A percentile compares a stretch with the other conserved stretches of the same genome.
Evolutionary conservation across 1,140 invertebrate species (phyloP).

Genomic region (Solenopsis invicta): DNA sequence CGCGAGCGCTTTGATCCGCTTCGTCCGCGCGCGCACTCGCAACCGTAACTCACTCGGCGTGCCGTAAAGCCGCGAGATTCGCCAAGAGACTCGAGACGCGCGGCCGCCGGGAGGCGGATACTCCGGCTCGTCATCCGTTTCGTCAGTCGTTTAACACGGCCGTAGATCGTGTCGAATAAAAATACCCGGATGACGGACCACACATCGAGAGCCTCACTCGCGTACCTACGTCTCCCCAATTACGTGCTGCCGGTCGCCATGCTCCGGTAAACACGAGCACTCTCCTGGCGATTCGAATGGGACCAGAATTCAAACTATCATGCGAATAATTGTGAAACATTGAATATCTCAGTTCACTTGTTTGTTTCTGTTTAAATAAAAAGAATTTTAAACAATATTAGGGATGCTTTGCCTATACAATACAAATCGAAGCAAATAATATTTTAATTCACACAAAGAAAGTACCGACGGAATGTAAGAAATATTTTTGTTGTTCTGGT

Average conservation of each 20-base stretch:
- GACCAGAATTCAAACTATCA: not conserved
- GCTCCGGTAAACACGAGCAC: not conserved
- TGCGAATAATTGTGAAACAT: not conserved
- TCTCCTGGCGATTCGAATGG: not conserved
- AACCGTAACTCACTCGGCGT: slow-evolving; percentile 73
- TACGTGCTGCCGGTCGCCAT: not conserved
- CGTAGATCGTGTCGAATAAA: slow-evolving; percentile 84
- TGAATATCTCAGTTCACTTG: not conserved
- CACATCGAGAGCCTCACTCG: slow-evolving; percentile 73
- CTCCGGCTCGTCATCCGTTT: slow-evolving; percentile 82
- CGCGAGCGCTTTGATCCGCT: slow-evolving; percentile 72
- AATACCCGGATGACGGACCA: slow-evolving; percentile 82
- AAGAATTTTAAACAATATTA: too few relatives aligned
- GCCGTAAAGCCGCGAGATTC: slow-evolving; percentile 65
- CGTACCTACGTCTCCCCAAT: slow-evolving; percentile 31
- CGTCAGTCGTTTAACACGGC: slow-evolving; percentile 85
- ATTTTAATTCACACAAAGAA: too few relatives aligned
- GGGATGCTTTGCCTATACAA: too few relatives aligned
- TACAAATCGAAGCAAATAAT: too few relatives aligned
- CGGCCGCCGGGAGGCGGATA: slow-evolving; percentile 34
- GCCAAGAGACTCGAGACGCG: slow-evolving; percentile 14
- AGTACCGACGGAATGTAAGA: too few relatives aligned
- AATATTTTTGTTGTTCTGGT: too few relatives aligned
- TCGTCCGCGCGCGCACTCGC: slow-evolving; percentile 41
- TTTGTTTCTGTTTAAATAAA: not conserved